Percentiles rank a stretch among this genome's conserved stretches.
Conservation (phyloP, 2,797 vertebrate genomes). For the Hypotaenidia philippensis region DNA sequence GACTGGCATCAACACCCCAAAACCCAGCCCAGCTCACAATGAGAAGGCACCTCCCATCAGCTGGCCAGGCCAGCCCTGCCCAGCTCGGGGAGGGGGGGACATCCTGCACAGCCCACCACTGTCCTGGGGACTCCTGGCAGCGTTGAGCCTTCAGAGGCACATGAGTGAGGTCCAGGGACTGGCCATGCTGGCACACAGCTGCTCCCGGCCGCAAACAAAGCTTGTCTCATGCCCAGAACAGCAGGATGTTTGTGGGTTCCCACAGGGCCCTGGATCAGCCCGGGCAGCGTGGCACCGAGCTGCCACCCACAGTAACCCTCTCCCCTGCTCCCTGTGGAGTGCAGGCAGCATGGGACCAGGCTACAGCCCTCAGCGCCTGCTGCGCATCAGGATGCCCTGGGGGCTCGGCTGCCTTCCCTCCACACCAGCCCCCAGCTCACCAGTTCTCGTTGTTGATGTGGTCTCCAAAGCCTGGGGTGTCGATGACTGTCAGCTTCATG, state of each 20-base stretch:
- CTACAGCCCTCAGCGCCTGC: not conserved
- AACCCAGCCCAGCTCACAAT: fast-evolving
- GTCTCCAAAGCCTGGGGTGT: conserved; percentile 96
- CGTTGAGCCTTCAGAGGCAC: conserved; percentile 6
- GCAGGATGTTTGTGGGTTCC: conserved; percentile 47
- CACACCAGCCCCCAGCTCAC: conserved; percentile 77
- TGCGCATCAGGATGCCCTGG: not conserved
- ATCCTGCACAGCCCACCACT: not conserved
- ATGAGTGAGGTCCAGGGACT: not conserved
- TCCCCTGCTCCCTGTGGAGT: not conserved
- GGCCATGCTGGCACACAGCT: conserved; percentile 39
- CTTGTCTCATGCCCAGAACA: conserved; percentile 29
- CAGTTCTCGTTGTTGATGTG: conserved; percentile 99
- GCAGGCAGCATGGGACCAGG: not conserved
- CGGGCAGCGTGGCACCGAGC: not conserved
- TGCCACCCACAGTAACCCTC: not conserved
- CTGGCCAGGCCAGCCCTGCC: not conserved
- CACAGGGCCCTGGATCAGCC: not conserved
- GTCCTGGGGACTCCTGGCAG: not conserved
- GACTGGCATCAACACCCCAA: not conserved
- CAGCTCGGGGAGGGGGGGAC: fast-evolving
- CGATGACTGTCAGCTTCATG: conserved; percentile 97
- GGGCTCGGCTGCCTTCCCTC: not conserved
- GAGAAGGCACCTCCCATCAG: not conserved
- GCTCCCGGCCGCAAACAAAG: conserved; percentile 33